phyloP scores from a whole-genome alignment of 2,888 invertebrate species.

The Drosophila anomelani region DNA sequence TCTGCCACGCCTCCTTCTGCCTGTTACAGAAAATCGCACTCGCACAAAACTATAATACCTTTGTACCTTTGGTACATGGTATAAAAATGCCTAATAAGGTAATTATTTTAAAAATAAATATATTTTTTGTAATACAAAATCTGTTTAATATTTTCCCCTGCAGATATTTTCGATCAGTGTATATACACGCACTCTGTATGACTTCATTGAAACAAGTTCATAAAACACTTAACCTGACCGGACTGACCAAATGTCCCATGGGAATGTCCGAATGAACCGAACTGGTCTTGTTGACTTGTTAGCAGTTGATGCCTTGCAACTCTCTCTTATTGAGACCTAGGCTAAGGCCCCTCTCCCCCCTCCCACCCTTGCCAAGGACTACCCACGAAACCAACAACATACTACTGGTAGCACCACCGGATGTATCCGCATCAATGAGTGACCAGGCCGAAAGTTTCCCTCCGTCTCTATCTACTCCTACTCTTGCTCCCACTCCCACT shows the following conservation, averaged over 20 bases:
- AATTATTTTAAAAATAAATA: no score
- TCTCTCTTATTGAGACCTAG: background rate
- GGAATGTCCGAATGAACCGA: conserved; percentile 53
- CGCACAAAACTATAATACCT: no score
- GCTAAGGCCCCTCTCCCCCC: background rate
- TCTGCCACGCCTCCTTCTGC: no score
- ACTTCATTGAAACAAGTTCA: conserved; percentile 82
- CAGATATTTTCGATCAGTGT: background rate
- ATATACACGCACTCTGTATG: conserved; percentile 64
- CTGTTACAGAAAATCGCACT: no score
- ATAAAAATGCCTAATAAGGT: no score
- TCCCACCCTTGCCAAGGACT: conserved; percentile 11
- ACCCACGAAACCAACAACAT: conserved; percentile 6
- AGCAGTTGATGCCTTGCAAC: conserved; percentile 59
- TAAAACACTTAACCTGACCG: conserved; percentile 81
- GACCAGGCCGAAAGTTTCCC: conserved; percentile 49
- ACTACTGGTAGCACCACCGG: conserved; percentile 21
- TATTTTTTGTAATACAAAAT: background rate
- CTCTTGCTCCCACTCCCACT: background rate
- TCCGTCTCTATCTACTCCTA: background rate
- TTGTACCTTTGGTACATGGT: no score
- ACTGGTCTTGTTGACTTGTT: conserved; percentile 63
- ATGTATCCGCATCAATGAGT: conserved; percentile 50
- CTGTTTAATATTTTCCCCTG: background rate
- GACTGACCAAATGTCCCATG: conserved; percentile 69